These are phyloP conservation scores for Danaus plexippus DNA, from an alignment of 1,140 invertebrate species.

Conservation along the genomic window DNA sequence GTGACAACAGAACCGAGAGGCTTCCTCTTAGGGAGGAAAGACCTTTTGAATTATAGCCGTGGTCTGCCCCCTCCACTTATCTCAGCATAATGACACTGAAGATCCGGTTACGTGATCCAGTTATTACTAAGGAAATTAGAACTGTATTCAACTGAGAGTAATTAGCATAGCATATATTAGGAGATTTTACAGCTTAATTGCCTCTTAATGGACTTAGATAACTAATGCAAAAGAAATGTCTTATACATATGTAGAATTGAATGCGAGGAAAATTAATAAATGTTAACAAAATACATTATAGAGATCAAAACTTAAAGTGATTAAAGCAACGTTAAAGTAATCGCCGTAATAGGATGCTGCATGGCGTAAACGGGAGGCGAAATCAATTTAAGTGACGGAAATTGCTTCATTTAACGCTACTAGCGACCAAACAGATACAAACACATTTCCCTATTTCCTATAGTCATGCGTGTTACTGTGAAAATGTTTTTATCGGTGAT, in stretches of 20 bases:
- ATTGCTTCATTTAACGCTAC: constrained; percentile 49
- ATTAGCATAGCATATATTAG: constrained; percentile 18
- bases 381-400: constrained; percentile 47
- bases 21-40: constrained; percentile 24
- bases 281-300: neutral
- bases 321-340: constrained; percentile 23
- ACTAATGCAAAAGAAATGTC: too few relatives aligned
- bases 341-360: constrained; percentile 30
- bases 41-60: constrained; percentile 37
- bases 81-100: constrained; percentile 27
- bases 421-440: constrained; percentile 33
- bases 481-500: too few relatives aligned
- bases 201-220: constrained; percentile 8
- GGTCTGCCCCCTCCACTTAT: constrained; percentile 37
- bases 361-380: constrained; percentile 20
- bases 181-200: constrained; percentile 7
- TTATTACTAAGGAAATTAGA: constrained; percentile 21
- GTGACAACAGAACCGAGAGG: constrained; percentile 37
- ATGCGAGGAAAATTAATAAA: neutral
- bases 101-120: constrained; percentile 26
- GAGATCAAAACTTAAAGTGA: constrained; percentile 14
- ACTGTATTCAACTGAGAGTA: constrained; percentile 19
- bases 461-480: constrained; percentile 10
- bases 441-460: constrained; percentile 27
- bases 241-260: neutral